phyloP scores from a whole-genome alignment of 2,888 invertebrate genomes.

The Germaria angustata region DNA sequence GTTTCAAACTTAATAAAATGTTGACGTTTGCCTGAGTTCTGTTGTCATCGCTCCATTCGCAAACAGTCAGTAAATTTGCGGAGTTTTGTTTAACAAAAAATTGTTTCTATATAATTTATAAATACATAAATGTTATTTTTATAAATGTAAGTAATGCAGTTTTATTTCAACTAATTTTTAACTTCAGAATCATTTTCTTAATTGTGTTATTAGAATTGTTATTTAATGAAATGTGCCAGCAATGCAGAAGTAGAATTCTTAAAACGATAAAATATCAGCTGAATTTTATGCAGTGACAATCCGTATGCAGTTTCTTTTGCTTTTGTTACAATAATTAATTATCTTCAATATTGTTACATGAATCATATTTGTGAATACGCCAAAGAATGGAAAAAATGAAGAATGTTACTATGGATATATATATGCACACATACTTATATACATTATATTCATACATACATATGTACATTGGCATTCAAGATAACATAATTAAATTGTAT shows the following conservation, averaged over 20 bases:
- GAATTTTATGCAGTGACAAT: too few relatives aligned
- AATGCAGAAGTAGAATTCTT: conserved; percentile 25
- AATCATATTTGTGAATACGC: too few relatives aligned
- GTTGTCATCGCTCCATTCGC: conserved; percentile 32
- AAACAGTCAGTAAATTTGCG: not conserved
- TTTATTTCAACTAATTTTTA: not conserved
- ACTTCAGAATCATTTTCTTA: not conserved
- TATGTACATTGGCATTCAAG: too few relatives aligned
- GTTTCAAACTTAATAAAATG: conserved; percentile 10
- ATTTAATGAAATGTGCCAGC: conserved; percentile 38
- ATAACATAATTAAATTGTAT: too few relatives aligned
- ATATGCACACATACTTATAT: too few relatives aligned
- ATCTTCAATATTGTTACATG: too few relatives aligned
- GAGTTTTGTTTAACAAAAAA: not conserved
- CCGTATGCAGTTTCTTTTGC: too few relatives aligned
- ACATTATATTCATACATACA: too few relatives aligned
- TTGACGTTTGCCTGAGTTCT: conserved; percentile 54
- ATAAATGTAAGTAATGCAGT: conserved; percentile 8
- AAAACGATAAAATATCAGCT: conserved; percentile 9
- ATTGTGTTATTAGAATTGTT: not conserved
- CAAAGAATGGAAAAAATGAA: too few relatives aligned
- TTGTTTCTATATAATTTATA: not conserved
- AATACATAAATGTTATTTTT: not conserved
- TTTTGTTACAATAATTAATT: too few relatives aligned
- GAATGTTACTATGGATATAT: too few relatives aligned